phyloP scores from a whole-genome alignment of 1,140 invertebrate species.

The Dendroctonus ponderosae region DNA sequence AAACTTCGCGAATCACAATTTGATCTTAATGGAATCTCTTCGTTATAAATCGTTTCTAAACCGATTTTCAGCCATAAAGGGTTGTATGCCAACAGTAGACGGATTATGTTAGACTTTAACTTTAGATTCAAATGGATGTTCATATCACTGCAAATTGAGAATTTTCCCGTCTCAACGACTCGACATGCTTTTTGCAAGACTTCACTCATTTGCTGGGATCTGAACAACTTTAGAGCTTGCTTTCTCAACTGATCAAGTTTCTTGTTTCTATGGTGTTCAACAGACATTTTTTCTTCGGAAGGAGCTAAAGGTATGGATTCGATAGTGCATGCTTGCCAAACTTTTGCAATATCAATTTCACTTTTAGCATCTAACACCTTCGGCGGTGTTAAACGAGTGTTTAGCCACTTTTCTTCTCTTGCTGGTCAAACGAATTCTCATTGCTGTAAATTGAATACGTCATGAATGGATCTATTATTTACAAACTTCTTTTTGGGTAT shows the following conservation, averaged over 20 bases:
- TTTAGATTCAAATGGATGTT: slow-evolving; percentile 74
- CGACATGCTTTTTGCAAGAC: slow-evolving; percentile 61
- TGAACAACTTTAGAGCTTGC: slow-evolving; percentile 60
- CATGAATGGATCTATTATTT: slow-evolving; percentile 70
- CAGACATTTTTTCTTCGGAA: slow-evolving; percentile 65
- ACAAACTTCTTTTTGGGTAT: too few species aligned
- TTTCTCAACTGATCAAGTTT: slow-evolving; percentile 65
- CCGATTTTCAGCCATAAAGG: slow-evolving; percentile 88
- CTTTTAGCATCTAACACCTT: slow-evolving; percentile 55
- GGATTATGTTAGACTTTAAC: slow-evolving; percentile 75
- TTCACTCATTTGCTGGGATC: slow-evolving; percentile 57
- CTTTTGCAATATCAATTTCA: slow-evolving; percentile 66
- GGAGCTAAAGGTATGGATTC: slow-evolving; percentile 63
- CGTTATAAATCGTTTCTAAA: slow-evolving; percentile 80
- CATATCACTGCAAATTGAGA: slow-evolving; percentile 65
- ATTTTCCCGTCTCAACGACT: slow-evolving; percentile 64
- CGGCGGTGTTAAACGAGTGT: slow-evolving; percentile 80
- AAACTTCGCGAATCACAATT: slow-evolving; percentile 79
- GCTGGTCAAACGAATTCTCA: slow-evolving; percentile 74
- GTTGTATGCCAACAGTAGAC: slow-evolving; percentile 82
- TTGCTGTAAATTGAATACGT: slow-evolving; percentile 71
- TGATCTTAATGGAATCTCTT: slow-evolving; percentile 69
- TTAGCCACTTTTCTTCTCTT: slow-evolving; percentile 82
- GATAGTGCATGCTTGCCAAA: slow-evolving; percentile 68
- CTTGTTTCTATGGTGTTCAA: slow-evolving; percentile 63